Evolutionary conservation across 2,113 vertebrate genomes (phyloP).

Genomic region (Hippocampus barbouri): DNA sequence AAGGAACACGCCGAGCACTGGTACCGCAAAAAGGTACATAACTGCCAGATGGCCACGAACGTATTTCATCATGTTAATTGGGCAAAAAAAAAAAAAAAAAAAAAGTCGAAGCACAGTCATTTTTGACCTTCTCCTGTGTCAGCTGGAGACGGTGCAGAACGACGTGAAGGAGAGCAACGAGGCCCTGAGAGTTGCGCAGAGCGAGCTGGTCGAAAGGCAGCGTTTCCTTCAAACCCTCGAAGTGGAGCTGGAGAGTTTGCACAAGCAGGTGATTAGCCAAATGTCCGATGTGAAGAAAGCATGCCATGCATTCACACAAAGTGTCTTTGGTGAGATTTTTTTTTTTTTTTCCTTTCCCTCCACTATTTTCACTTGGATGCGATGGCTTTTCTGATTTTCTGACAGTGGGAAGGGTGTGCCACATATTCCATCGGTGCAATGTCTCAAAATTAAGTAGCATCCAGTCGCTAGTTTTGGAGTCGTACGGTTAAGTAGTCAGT

Average conservation of each 20-base stretch:
- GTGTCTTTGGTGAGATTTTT: no score
- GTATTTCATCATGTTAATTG: neutral
- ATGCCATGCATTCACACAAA: neutral
- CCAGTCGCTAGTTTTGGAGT: no score
- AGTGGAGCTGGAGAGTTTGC: constrained; percentile 75
- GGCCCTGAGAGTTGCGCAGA: constrained; percentile 65
- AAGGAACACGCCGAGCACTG: constrained; percentile 76
- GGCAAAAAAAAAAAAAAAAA: neutral
- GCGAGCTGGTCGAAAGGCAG: constrained; percentile 72
- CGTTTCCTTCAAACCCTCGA: constrained; percentile 76
- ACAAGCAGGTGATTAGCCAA: constrained; percentile 62
- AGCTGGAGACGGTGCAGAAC: constrained; percentile 73
- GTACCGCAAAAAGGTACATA: constrained; percentile 76
- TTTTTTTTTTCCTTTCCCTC: no score
- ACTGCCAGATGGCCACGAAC: no score
- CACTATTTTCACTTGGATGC: no score
- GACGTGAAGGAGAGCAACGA: constrained; percentile 75
- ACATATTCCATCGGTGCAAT: no score
- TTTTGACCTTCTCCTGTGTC: neutral
- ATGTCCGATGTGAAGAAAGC: neutral
- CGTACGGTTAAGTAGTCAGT: no score
- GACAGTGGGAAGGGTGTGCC: no score
- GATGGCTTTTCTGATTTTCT: no score
- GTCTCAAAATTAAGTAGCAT: no score
- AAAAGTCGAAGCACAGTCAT: neutral